Base-by-base conservation (phyloP, 2,888 invertebrate genomes). In the Cataglyphis rosenhaueri region DNA sequence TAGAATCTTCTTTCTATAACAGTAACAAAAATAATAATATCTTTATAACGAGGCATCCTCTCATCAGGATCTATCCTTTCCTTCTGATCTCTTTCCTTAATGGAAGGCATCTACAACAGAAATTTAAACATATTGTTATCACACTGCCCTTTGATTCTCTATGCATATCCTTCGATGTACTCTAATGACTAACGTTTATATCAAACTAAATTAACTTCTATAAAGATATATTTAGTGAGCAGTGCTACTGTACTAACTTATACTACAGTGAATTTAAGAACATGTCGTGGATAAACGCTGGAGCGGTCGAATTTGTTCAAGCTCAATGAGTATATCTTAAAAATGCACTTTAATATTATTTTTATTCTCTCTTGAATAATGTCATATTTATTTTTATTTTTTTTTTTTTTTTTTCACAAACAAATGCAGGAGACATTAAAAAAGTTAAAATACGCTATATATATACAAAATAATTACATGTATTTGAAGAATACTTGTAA, bases 161-260 rank as follows among this genome's bases (percentile, higher is more conserved):
- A 84, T 93, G 94, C 94, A 94, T 94, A 94, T 94, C 94, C 92
- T 92, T 94, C 91, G 91, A 94, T 94, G 93, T 94, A 93, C 92
- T 52, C 52, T 92, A 92, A 92, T 88, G 90, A 92, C 92, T 93
- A 93, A 93, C 90, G 91, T 94, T 94, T 94, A 93, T 93, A 94
- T 92, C 93, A 91, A 91, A 89, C 87, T 91, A 91, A 79, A 92
- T 92, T 91, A 91, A 92, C 92, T 92, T 92, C 92, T 92, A 85
- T 92, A 92, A 91, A 91, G 89, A 91, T 93, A 93, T 92, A 91
- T 92, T 92, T 88, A 87, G 89, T 87, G 86, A 83, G 83, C 88
- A 83, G 82, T 89, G 84, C 88, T 89, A 88, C 82, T 88, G 89
- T 88, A 84, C 38, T 78, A 85, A 85, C 78, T 82, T 75, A 83